A percentile compares a stretch with the other conserved stretches of the same genome.
phyloP scores from a whole-genome alignment of 1,140 invertebrate genomes.

The Drosophila pachea region DNA sequence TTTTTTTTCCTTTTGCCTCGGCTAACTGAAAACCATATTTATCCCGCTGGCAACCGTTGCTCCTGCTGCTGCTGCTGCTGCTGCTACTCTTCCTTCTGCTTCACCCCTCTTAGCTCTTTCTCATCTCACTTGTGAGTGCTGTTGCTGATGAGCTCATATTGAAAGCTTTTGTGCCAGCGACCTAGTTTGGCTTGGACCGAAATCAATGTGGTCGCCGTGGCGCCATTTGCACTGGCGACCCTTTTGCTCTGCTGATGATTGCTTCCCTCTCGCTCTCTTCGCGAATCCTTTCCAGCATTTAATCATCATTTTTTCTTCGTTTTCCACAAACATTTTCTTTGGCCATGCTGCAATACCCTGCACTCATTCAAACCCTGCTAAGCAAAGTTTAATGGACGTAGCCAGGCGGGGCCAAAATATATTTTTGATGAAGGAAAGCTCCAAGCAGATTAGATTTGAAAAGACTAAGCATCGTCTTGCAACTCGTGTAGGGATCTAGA shows the following conservation, averaged over 20 bases:
- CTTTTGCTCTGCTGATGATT: conserved; percentile 51
- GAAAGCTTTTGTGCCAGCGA: conserved; percentile 69
- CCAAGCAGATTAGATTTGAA: neutral
- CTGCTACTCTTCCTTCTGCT: conserved; percentile 17
- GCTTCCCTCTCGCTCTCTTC: neutral
- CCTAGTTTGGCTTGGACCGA: conserved; percentile 67
- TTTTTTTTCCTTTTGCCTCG: conserved; percentile 45
- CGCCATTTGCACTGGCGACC: conserved; percentile 71
- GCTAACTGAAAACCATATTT: conserved; percentile 40
- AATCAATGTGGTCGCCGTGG: conserved; percentile 72
- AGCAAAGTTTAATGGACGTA: neutral
- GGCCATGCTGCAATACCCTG: conserved; percentile 5
- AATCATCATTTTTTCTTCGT: conserved; percentile 48
- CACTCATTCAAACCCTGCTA: neutral
- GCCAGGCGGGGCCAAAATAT: no score
- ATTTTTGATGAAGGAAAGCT: neutral
- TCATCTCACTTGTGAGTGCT: conserved; percentile 19
- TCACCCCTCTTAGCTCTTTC: conserved; percentile 1
- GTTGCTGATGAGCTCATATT: conserved; percentile 70
- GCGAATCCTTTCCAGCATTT: conserved; percentile 16
- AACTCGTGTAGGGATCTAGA: no score
- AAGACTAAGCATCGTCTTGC: neutral
- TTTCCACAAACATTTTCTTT: conserved; percentile 21
- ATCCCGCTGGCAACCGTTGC: neutral
- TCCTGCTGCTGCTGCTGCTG: conserved; percentile 12